Percentiles rank a stretch among this genome's conserved stretches.
Conservation (phyloP, 2,888 invertebrate genomes). For the Zaprionus lineosus region DNA sequence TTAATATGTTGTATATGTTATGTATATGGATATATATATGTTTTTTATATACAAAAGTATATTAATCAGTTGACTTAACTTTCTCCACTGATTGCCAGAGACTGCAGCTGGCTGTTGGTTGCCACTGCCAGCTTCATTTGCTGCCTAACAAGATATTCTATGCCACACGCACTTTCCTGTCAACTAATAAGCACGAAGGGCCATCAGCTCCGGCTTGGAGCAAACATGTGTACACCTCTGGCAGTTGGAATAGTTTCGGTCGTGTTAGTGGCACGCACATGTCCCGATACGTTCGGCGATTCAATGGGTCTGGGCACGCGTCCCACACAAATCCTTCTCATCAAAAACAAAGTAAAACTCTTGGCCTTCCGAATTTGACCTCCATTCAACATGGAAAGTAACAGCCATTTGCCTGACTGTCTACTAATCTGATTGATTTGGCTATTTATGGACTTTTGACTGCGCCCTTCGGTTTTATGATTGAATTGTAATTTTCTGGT, state of each 20-base stretch:
- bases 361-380: conserved; percentile 22
- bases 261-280: conserved; percentile 6
- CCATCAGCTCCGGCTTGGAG: too few relatives aligned
- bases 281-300: conserved; percentile 28
- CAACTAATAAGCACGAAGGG: too few relatives aligned
- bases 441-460: conserved; percentile 2
- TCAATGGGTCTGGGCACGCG: conserved; percentile 36
- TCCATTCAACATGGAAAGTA: conserved; percentile 6
- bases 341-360: conserved; percentile 36
- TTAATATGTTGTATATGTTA: too few relatives aligned
- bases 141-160: conserved; percentile 51
- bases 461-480: too few relatives aligned
- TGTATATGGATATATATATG: too few relatives aligned
- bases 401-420: conserved; percentile 4
- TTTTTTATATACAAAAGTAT: too few relatives aligned
- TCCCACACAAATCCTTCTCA: conserved; percentile 51
- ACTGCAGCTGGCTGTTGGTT: too few relatives aligned
- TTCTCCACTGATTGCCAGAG: too few relatives aligned
- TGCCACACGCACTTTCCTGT: too few relatives aligned
- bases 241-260: conserved; percentile 23
- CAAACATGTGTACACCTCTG: too few relatives aligned
- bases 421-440: conserved; percentile 10
- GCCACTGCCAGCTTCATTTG: conserved; percentile 28
- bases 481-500: too few relatives aligned
- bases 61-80: too few relatives aligned